Conservation (phyloP, 2,113 vertebrate species). For the Columbina picui region DNA sequence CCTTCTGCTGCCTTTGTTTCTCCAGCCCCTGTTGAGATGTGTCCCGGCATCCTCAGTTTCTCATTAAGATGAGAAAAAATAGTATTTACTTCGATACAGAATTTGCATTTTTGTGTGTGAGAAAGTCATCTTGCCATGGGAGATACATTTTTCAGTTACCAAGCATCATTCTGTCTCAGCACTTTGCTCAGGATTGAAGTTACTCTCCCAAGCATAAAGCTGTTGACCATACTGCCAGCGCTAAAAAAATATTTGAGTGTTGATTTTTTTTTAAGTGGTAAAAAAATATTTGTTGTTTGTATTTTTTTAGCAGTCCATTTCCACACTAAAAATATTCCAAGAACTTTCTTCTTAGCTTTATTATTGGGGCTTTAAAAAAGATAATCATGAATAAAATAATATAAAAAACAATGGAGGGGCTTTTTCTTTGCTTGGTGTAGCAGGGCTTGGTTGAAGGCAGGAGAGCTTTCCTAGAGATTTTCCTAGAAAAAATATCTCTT, state of each 20-base stretch:
- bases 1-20: neutral
- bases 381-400: neutral
- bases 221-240: neutral
- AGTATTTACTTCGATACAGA: neutral
- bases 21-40: neutral
- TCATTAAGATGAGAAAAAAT: neutral
- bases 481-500: neutral
- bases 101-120: neutral
- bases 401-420: neutral
- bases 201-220: neutral
- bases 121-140: neutral
- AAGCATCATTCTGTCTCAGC: neutral
- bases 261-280: neutral
- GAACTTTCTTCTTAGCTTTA: neutral
- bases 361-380: neutral
- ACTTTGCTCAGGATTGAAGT: neutral
- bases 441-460: neutral
- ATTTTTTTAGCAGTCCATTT: neutral
- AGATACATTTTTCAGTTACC: neutral
- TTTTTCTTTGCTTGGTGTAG: neutral
- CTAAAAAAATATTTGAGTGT: neutral
- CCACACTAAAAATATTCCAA: neutral
- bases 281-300: neutral
- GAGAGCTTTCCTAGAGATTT: neutral
- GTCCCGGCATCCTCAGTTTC: neutral